Evolutionary conservation across 2,888 invertebrate species (phyloP).

Genomic region (Drosophila prolongata): DNA sequence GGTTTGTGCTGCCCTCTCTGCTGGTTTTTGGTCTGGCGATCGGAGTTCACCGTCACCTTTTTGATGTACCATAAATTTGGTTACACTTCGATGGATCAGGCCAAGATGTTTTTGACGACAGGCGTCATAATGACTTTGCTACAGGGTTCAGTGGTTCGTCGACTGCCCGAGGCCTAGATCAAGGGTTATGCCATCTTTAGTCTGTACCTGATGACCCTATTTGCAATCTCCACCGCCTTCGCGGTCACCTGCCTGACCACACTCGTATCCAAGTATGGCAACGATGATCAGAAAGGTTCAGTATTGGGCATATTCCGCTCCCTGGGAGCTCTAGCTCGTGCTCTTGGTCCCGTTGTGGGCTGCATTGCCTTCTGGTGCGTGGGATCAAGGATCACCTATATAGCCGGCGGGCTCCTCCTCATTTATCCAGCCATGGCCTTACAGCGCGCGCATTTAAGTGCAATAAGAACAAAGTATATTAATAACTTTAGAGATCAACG

Average conservation of each 20-base stretch:
- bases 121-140: slow-evolving; percentile 94
- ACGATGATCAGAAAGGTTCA: slow-evolving; percentile 93
- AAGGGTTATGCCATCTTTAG: slow-evolving; percentile 90
- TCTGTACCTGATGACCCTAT: slow-evolving; percentile 92
- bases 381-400: slow-evolving; percentile 93
- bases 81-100: slow-evolving; percentile 97
- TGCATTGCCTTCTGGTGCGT: slow-evolving; percentile 96
- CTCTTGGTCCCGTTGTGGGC: slow-evolving; percentile 95
- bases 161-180: slow-evolving; percentile 90
- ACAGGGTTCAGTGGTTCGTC: slow-evolving; percentile 95
- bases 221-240: slow-evolving; percentile 94
- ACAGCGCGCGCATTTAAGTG: slow-evolving; percentile 79
- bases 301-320: slow-evolving; percentile 97
- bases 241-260: slow-evolving; percentile 98
- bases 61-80: slow-evolving; percentile 96
- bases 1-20: slow-evolving; percentile 93
- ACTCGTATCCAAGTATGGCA: slow-evolving; percentile 93
- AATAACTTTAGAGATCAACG: slow-evolving; percentile 34
- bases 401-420: slow-evolving; percentile 90
- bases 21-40: slow-evolving; percentile 90
- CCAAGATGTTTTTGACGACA: slow-evolving; percentile 97
- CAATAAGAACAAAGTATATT: slow-evolving; percentile 33
- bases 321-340: slow-evolving; percentile 96
- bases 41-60: slow-evolving; percentile 98
- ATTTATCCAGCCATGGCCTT: slow-evolving; percentile 91